phyloP scores from a whole-genome alignment of 2,797 vertebrate genomes.

The Liparis tanakae region DNA sequence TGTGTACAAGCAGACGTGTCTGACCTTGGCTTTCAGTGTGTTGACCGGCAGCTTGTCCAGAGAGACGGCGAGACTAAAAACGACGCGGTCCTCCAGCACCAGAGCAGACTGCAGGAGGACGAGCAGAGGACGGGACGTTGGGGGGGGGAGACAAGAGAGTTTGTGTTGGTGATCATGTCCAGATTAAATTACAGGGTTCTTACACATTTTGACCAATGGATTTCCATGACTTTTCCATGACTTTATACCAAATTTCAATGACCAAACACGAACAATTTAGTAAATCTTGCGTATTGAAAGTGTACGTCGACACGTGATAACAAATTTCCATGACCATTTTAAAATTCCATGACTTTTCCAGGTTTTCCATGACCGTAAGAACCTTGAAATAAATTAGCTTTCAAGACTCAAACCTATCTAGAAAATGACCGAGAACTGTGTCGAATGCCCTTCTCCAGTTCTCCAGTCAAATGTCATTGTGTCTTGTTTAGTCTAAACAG shows the following conservation, averaged over 20 bases:
- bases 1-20: slow-evolving; percentile 19
- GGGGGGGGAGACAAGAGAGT: not conserved
- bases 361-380: too few species aligned
- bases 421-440: not conserved
- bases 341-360: too few species aligned
- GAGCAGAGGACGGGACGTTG: slow-evolving; percentile 22
- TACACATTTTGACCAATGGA: too few species aligned
- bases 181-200: not conserved
- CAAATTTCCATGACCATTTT: too few species aligned
- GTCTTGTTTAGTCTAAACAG: not conserved
- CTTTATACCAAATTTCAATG: too few species aligned
- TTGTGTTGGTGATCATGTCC: not conserved
- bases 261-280: too few species aligned
- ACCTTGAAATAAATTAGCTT: too few species aligned
- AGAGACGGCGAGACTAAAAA: slow-evolving; percentile 89
- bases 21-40: slow-evolving; percentile 90
- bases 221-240: too few species aligned
- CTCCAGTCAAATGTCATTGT: not conserved
- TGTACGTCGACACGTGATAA: too few species aligned
- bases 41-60: slow-evolving; percentile 88
- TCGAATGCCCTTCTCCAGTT: not conserved
- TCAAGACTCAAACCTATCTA: not conserved
- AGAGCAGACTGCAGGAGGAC: slow-evolving; percentile 84
- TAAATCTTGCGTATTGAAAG: too few species aligned
- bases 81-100: slow-evolving; percentile 87